Percentiles rank a stretch among this genome's conserved stretches.
These are phyloP conservation scores for Pangasius djambal DNA, from an alignment of 2,797 vertebrate species.

Conservation along the genomic window DNA sequence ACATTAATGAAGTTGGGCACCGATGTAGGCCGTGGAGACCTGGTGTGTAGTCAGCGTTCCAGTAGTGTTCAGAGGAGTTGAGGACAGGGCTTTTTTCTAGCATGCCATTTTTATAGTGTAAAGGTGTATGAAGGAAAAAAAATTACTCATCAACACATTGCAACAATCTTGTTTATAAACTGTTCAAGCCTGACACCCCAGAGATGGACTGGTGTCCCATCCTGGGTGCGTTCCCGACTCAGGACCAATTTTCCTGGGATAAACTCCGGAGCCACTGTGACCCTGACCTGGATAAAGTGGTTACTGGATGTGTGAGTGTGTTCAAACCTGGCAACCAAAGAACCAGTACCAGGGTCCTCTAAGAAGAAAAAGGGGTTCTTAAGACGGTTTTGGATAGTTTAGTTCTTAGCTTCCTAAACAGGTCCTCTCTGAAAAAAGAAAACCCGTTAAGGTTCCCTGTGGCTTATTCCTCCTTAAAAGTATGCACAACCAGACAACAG, in stretches of 20 bases:
- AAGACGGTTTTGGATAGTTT: background rate
- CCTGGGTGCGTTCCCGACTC: background rate
- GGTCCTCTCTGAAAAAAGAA: background rate
- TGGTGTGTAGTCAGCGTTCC: background rate
- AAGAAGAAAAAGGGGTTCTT: background rate
- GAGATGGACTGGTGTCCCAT: background rate
- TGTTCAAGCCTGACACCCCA: background rate
- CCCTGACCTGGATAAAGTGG: background rate
- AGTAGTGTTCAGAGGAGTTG: background rate
- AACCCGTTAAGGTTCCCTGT: background rate
- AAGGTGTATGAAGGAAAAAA: background rate
- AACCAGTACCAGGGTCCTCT: background rate
- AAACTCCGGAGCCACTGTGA: background rate
- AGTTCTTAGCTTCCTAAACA: background rate
- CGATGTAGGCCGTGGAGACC: background rate
- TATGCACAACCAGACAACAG: background rate
- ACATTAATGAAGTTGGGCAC: background rate
- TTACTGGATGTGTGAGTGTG: background rate
- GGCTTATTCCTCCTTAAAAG: background rate
- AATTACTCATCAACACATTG: background rate
- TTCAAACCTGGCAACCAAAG: background rate
- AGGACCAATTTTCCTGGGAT: background rate
- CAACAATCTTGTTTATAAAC: background rate
- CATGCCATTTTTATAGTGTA: background rate
- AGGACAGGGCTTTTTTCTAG: background rate